Base-by-base conservation (phyloP, 92 coral and sea anemone genomes). In the Pocillopora meandrina region DNA sequence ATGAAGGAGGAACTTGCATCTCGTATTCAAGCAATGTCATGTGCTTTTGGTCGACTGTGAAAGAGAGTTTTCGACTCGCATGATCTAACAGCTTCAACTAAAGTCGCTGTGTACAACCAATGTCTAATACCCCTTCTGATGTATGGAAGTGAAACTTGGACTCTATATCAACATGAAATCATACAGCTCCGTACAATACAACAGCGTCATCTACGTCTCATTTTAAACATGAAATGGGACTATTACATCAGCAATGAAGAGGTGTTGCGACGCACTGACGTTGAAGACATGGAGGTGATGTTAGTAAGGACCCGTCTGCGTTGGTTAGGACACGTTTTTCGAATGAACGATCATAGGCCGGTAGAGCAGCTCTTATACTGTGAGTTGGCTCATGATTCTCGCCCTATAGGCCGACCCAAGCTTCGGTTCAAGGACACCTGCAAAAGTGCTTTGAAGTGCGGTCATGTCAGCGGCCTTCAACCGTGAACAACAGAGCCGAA, bases 81-180 rank as follows among this genome's bases (percentile, higher is more conserved):
- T 64, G 79, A 82, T 71, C 83, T 82, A 26, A 81, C 87, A 75
- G 35, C 59, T 2, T 76, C 23, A 10, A 75, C 87, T 10, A 76
- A 87, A 69, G 56, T 65, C 9, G 60, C 59, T 9, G 90, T 72
- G 18, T 87, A 86, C 68, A 87, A 87, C 74, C 86, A 87, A 19
- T 82, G 87, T n/a, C 6, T 67, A 2, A 81, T 82, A 23, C 83
- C 73, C 9, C 23, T 81, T 5, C 34, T 87, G 20, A 12, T 75
- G 62, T 82, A 75, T 75, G 79, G 78, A 1, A 80, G 82, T 23
- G 84, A 86, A 57, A 71, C 84, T 35, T 86, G 84, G 89, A 86
- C 84, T 7, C 79, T 77, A 42, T 86, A 86, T 56, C 60, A 57
- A 5, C 47, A 82, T 20, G 78, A 82, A 9, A 26, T 67, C 47